A percentile compares a stretch with the other conserved stretches of the same genome.
These are phyloP conservation scores for Syngnathus floridae DNA, from an alignment of 2,113 vertebrate genomes.

Conservation along the genomic window DNA sequence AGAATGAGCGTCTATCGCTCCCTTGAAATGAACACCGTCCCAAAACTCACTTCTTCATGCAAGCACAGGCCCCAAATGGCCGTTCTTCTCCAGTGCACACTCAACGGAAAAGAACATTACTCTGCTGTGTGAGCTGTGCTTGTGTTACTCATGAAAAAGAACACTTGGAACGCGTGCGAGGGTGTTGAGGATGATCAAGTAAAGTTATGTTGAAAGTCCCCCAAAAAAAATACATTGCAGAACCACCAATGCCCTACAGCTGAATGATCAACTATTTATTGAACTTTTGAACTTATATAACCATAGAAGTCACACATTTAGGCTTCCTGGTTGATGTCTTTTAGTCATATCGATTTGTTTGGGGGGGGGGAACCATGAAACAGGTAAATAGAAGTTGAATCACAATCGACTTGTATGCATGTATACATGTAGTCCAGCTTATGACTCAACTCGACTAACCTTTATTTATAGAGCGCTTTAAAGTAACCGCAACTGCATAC, in stretches of 20 bases:
- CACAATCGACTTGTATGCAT: background rate
- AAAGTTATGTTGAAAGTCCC: background rate
- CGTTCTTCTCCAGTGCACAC: background rate
- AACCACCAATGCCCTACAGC: background rate
- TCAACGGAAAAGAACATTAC: background rate
- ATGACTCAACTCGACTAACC: no score
- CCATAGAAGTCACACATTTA: background rate
- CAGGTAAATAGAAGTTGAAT: background rate
- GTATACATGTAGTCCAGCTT: no score
- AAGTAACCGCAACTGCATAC: no score
- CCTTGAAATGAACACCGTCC: background rate
- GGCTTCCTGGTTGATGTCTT: background rate
- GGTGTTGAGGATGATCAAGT: background rate
- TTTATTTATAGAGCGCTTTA: no score
- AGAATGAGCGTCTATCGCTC: slow-evolving; percentile 16
- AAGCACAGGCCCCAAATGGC: background rate
- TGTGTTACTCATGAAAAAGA: background rate
- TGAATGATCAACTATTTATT: background rate
- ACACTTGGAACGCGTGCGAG: background rate
- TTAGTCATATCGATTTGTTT: background rate
- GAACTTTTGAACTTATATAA: background rate
- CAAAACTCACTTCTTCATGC: background rate
- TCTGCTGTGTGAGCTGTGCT: background rate
- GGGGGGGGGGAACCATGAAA: background rate
- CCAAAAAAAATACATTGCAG: background rate